Conservation (phyloP, 2,888 invertebrate species). For the Dioctria linearis region DNA sequence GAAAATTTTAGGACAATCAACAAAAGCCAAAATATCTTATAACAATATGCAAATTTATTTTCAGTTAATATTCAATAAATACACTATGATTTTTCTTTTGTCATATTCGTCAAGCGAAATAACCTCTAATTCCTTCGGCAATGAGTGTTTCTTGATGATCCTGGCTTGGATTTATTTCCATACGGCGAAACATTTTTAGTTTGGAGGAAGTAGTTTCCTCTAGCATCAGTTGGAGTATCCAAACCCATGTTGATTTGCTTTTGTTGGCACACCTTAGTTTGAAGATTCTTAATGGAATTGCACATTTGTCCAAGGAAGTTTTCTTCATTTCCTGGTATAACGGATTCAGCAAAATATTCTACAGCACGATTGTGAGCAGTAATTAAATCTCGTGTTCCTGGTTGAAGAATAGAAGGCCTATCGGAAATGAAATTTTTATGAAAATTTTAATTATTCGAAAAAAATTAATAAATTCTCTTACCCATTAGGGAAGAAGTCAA, state of each 20-base stretch:
- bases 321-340: constrained; percentile 67
- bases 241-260: constrained; percentile 68
- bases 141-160: background rate
- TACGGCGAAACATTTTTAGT: constrained; percentile 67
- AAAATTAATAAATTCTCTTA: background rate
- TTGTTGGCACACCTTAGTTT: constrained; percentile 62
- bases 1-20: too few species aligned
- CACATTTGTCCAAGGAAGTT: constrained; percentile 66
- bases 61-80: too few species aligned
- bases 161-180: constrained; percentile 61
- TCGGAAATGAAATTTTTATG: background rate
- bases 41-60: too few species aligned
- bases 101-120: too few species aligned
- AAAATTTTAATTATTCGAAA: too few species aligned
- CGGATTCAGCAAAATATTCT: constrained; percentile 68
- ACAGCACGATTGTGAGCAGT: constrained; percentile 66
- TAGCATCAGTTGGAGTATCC: constrained; percentile 63
- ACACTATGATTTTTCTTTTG: too few species aligned
- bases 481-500: constrained; percentile 69
- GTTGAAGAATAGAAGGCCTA: constrained; percentile 49
- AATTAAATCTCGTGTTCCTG: constrained; percentile 66
- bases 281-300: constrained; percentile 64
- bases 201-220: constrained; percentile 67
- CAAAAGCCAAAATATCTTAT: too few species aligned
- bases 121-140: background rate